These are phyloP conservation scores for Danaus chrysippus DNA, from an alignment of 2,888 invertebrate species.

Conservation along the genomic window DNA sequence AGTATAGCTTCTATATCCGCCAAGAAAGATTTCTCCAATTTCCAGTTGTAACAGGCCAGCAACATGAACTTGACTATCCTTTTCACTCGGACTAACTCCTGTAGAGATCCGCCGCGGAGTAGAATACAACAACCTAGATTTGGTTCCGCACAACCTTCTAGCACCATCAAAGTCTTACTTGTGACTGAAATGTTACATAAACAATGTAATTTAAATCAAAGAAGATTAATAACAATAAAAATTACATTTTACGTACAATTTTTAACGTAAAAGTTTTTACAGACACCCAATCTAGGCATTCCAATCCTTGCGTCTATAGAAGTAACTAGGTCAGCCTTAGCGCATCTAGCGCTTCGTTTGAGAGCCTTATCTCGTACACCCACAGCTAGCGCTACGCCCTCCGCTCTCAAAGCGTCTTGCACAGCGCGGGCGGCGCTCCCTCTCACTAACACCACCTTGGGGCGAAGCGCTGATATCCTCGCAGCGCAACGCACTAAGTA, in stretches of 20 bases:
- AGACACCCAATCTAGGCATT: constrained; percentile 89
- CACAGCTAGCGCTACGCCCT: constrained; percentile 88
- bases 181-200: constrained; percentile 62
- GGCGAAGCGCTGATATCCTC: constrained; percentile 89
- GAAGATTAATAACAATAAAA: neutral
- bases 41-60: constrained; percentile 93
- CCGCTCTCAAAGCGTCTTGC: constrained; percentile 88
- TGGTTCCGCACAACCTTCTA: constrained; percentile 92
- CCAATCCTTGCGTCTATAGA: constrained; percentile 93
- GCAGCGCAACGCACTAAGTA: constrained; percentile 91
- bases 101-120: constrained; percentile 85
- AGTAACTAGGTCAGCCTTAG: constrained; percentile 90
- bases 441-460: constrained; percentile 93
- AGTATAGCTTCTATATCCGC: constrained; percentile 86
- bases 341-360: constrained; percentile 84
- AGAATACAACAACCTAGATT: constrained; percentile 93
- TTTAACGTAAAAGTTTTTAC: constrained; percentile 88
- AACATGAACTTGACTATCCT: constrained; percentile 89
- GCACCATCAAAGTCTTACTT: constrained; percentile 93
- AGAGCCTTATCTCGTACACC: constrained; percentile 84
- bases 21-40: constrained; percentile 94
- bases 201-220: neutral
- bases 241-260: constrained; percentile 31
- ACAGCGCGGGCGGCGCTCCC: constrained; percentile 92
- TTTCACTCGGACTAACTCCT: constrained; percentile 90